Conservation (phyloP, 2,888 invertebrate genomes). For the Pyrochroa serraticornis region DNA sequence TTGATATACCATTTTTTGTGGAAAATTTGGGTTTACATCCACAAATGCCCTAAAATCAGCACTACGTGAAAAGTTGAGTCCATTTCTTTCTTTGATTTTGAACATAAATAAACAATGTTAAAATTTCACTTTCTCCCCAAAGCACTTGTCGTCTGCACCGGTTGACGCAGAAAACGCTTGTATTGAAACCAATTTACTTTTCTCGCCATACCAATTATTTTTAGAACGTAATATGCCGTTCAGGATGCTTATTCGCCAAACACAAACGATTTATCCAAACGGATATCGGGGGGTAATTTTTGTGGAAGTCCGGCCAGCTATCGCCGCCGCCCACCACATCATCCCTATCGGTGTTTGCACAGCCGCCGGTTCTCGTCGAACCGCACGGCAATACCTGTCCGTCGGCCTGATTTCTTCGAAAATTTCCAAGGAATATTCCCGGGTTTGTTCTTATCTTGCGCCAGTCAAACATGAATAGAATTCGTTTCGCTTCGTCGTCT, state of each 20-base stretch:
- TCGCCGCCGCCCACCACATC: neutral
- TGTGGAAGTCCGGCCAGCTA: conserved; percentile 7
- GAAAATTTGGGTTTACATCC: no score
- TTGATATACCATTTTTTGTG: no score
- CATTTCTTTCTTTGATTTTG: no score
- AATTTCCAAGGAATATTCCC: no score
- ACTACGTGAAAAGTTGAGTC: no score
- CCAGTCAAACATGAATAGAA: no score
- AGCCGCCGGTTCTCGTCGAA: conserved; percentile 16
- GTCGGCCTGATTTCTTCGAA: neutral
- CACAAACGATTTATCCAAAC: conserved; percentile 13
- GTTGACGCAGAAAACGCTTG: neutral
- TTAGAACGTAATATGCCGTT: conserved; percentile 10
- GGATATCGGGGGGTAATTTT: conserved; percentile 21
- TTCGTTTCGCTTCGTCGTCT: no score
- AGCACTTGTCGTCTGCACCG: no score
- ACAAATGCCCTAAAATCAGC: no score
- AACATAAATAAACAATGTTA: no score
- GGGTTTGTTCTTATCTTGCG: no score
- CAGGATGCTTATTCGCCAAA: conserved; percentile 7
- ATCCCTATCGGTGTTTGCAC: conserved; percentile 22
- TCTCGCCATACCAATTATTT: conserved; percentile 17
- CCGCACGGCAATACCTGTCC: conserved; percentile 13
- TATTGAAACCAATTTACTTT: neutral
- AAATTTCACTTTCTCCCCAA: no score